phyloP scores from a whole-genome alignment of 2,797 vertebrate species.

The Crypturellus tataupa region DNA sequence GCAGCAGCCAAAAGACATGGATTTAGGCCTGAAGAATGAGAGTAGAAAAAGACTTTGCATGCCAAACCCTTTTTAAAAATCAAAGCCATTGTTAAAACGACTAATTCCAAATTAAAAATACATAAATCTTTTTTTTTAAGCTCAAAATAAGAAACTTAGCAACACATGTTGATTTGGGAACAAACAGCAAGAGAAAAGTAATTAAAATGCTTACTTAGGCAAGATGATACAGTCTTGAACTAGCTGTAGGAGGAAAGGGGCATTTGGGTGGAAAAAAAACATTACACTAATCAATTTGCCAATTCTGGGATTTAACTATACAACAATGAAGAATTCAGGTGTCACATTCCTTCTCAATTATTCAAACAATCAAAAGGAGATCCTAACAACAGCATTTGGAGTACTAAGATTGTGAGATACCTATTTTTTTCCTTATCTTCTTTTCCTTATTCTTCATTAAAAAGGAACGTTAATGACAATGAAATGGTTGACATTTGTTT shows the following conservation, averaged over 20 bases:
- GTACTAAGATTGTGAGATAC: neutral
- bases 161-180: neutral
- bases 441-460: neutral
- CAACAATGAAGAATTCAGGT: neutral
- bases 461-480: neutral
- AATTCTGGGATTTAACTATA: neutral
- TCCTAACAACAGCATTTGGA: neutral
- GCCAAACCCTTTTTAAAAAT: neutral
- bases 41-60: no score
- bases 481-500: neutral
- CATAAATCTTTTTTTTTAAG: neutral
- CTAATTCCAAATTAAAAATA: neutral
- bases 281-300: neutral
- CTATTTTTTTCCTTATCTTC: rapidly evolving
- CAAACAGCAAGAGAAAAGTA: neutral
- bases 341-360: neutral
- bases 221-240: neutral
- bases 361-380: neutral
- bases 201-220: neutral
- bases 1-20: no score
- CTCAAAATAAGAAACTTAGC: neutral
- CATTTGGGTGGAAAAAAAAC: neutral
- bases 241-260: neutral
- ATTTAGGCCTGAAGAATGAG: no score
- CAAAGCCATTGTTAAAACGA: neutral